phyloP scores from a whole-genome alignment of 2,888 invertebrate genomes.

The Phorcus lineatus region DNA sequence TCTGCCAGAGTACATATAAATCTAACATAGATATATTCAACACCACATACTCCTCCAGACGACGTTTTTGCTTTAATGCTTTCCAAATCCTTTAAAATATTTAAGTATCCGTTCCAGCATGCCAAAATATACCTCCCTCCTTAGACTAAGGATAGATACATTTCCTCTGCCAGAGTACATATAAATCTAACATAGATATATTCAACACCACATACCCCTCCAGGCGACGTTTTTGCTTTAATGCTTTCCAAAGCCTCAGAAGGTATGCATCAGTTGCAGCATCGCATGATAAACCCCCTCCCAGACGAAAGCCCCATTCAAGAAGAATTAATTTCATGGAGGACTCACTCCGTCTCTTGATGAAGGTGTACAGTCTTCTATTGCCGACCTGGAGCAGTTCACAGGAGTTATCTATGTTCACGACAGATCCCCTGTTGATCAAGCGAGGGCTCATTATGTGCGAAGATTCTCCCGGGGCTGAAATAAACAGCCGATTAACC shows the following conservation, averaged over 20 bases:
- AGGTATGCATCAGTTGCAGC: neutral
- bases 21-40: no score
- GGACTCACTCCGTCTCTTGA: constrained; percentile 45
- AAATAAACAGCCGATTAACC: neutral
- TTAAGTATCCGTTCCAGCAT: neutral
- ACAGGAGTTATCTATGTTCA: constrained; percentile 48
- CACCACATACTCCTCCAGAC: no score
- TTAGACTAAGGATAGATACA: no score
- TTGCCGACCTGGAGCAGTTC: constrained; percentile 36
- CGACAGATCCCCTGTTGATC: constrained; percentile 33
- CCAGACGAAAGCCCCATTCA: neutral
- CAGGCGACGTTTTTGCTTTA: no score
- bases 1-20: no score
- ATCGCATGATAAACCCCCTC: neutral
- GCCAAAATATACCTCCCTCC: neutral
- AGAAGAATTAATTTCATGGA: neutral
- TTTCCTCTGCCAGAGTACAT: no score
- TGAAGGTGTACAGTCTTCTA: constrained; percentile 36
- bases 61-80: neutral
- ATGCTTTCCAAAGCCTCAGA: neutral
- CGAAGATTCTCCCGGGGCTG: constrained; percentile 44
- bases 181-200: no score
- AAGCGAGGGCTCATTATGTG: constrained; percentile 49
- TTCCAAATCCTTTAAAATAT: neutral
- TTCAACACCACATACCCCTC: no score